phyloP scores from a whole-genome alignment of 1,140 invertebrate genomes.

The Lasioglossum albipes region DNA sequence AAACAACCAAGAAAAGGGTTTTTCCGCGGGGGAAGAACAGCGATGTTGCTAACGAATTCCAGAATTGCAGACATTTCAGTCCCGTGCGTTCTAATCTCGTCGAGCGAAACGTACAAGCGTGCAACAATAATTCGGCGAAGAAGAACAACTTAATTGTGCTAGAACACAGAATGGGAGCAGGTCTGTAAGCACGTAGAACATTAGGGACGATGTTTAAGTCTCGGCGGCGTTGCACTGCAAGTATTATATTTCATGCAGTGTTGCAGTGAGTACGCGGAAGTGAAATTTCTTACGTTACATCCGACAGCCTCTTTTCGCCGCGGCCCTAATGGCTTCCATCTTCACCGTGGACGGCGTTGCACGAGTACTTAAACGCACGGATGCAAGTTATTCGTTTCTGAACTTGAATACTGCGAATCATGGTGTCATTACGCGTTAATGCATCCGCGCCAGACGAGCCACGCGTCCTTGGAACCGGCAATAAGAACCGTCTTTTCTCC shows the following conservation, averaged over 20 bases:
- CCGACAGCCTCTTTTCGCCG: background rate
- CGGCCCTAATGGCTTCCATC: constrained; percentile 10
- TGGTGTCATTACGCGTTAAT: constrained; percentile 21
- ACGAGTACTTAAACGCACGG: background rate
- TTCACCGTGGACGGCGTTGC: background rate
- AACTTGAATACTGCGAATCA: background rate
- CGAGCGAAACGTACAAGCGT: background rate
- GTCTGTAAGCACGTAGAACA: background rate
- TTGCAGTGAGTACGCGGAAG: too few relatives aligned
- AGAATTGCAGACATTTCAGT: too few relatives aligned
- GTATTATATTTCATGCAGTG: background rate
- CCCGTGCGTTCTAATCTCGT: too few relatives aligned
- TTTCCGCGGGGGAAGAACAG: too few relatives aligned
- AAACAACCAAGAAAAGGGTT: too few relatives aligned
- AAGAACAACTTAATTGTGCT: background rate
- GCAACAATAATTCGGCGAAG: background rate
- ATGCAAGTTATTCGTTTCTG: constrained; percentile 23
- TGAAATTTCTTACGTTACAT: constrained; percentile 12
- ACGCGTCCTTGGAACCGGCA: too few relatives aligned
- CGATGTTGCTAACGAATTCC: too few relatives aligned
- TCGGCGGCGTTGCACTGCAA: background rate
- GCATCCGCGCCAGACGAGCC: background rate
- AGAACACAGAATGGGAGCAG: background rate
- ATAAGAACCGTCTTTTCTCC: too few relatives aligned
- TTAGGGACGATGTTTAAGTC: background rate